Evolutionary conservation across 2,797 vertebrate genomes (phyloP).

Genomic region (Sciurus vulgaris): DNA sequence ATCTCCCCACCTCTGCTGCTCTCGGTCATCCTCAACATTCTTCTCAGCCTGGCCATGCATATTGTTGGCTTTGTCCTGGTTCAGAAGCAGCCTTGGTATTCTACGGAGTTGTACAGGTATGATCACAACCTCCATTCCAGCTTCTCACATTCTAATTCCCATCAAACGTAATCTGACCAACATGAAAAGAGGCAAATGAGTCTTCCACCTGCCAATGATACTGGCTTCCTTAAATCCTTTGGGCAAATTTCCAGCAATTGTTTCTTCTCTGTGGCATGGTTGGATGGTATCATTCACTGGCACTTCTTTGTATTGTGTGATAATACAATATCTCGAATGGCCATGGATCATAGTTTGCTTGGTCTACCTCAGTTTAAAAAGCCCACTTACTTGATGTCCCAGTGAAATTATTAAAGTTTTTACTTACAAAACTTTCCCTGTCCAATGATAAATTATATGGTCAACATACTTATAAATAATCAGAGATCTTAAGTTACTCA

Average conservation of each 20-base stretch:
- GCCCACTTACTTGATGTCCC: neutral
- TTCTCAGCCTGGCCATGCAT: conserved; percentile 88
- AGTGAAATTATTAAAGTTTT: conserved; percentile 7
- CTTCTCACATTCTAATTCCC: neutral
- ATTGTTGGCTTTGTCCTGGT: conserved; percentile 88
- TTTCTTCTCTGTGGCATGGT: neutral
- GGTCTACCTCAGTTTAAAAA: neutral
- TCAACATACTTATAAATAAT: neutral
- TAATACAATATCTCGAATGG: neutral
- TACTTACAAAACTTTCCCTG: neutral
- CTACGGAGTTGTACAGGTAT: conserved; percentile 83
- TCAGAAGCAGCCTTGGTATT: conserved; percentile 90
- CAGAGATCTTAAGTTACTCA: neutral
- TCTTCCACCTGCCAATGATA: neutral
- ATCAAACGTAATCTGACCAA: neutral
- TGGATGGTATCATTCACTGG: neutral
- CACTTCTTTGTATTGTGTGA: neutral
- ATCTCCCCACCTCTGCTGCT: conserved; percentile 89
- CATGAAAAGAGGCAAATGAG: neutral
- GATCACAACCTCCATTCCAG: neutral
- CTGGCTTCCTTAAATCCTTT: conserved; percentile 21
- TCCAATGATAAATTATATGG: conserved; percentile 13
- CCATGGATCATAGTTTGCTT: neutral
- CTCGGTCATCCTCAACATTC: conserved; percentile 89
- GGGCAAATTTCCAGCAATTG: neutral